These are phyloP conservation scores for Sylvilagus bachmani DNA, from an alignment of 2,113 vertebrate genomes.

Conservation along the genomic window DNA sequence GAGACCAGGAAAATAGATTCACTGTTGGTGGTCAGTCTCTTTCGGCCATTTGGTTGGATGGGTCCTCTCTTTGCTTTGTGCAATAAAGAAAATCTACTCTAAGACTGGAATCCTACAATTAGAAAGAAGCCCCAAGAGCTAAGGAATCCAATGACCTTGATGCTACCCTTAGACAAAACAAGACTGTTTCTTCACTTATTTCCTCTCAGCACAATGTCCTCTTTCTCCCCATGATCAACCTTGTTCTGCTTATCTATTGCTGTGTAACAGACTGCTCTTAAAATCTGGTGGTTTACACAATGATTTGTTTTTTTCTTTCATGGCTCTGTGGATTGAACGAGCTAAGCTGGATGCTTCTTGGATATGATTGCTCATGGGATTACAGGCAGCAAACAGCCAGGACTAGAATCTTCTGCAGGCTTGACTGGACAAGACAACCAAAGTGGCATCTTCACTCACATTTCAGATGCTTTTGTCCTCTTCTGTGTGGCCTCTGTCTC, in stretches of 20 bases:
- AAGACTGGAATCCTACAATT: not conserved
- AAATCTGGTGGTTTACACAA: not conserved
- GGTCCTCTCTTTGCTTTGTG: not conserved
- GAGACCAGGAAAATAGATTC: slow-evolving; percentile 69
- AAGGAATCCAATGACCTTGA: not conserved
- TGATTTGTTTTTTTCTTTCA: not conserved
- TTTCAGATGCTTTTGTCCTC: not conserved
- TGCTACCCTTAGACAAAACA: not conserved
- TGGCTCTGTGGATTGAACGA: not conserved
- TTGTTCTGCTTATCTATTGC: not conserved
- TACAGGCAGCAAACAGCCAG: not conserved
- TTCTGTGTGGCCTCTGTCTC: not conserved
- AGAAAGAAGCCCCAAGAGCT: not conserved
- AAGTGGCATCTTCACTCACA: not conserved
- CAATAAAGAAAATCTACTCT: not conserved
- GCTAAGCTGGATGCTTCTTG: not conserved
- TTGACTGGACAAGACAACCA: not conserved
- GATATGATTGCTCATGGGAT: not conserved
- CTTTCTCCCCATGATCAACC: not conserved
- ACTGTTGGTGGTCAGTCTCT: slow-evolving; percentile 71
- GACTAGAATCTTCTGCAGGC: not conserved
- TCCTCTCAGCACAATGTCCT: not conserved
- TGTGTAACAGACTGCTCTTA: not conserved
- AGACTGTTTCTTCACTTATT: not conserved
- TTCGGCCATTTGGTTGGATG: not conserved